Evolutionary conservation across 2,888 invertebrate genomes (phyloP).

Genomic region (Drosophila austrosaltans): DNA sequence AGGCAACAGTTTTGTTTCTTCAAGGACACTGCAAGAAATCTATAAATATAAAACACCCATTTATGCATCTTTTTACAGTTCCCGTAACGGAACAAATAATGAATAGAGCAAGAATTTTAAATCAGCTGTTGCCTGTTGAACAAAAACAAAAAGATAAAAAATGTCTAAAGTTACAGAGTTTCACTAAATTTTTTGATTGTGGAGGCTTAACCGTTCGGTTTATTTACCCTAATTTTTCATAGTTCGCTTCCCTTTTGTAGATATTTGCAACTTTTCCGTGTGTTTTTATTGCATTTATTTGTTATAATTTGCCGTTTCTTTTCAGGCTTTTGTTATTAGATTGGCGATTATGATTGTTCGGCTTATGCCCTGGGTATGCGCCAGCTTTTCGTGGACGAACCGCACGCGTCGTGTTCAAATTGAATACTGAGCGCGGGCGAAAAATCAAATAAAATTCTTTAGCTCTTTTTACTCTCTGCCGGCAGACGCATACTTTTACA

Average conservation of each 20-base stretch:
- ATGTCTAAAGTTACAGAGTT: constrained; percentile 31
- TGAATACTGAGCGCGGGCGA: constrained; percentile 31
- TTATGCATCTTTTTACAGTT: constrained; percentile 49
- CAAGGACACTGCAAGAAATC: constrained; percentile 74
- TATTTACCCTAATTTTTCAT: constrained; percentile 68
- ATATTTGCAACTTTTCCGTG: constrained; percentile 12
- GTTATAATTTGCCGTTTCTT: constrained; percentile 42
- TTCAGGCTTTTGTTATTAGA: constrained; percentile 37
- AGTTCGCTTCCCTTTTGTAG: constrained; percentile 48
- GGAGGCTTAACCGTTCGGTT: not conserved
- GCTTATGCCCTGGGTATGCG: not conserved
- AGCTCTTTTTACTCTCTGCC: constrained; percentile 38
- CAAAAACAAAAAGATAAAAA: constrained; percentile 10
- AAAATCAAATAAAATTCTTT: constrained; percentile 14
- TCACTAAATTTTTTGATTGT: constrained; percentile 32
- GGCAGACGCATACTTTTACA: constrained; percentile 50
- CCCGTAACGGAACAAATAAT: constrained; percentile 6
- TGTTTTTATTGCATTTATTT: constrained; percentile 7
- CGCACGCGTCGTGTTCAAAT: constrained; percentile 65
- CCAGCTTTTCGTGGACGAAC: constrained; percentile 36
- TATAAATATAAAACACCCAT: constrained; percentile 71
- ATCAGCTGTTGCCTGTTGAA: constrained; percentile 53
- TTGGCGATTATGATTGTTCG: constrained; percentile 23
- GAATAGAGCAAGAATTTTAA: not conserved
- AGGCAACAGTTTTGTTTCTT: constrained; percentile 25